These are phyloP conservation scores for Ancistrus triradiatus DNA, from an alignment of 2,113 vertebrate genomes.

Conservation along the genomic window DNA sequence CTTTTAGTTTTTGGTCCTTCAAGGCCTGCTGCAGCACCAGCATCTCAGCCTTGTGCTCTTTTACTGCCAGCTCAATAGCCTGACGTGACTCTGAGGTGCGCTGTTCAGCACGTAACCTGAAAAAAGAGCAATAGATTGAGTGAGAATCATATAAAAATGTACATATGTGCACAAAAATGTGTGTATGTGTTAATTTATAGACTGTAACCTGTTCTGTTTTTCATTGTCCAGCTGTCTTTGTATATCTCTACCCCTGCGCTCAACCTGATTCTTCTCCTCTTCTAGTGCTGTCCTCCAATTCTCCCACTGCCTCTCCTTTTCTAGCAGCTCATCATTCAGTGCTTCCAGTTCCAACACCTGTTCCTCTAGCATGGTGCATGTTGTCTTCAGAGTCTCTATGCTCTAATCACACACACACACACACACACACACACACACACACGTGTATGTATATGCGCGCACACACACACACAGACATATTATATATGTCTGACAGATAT, in stretches of 20 bases:
- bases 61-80: conserved; percentile 91
- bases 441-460: too few species aligned
- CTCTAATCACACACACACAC: conserved; percentile 64
- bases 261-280: conserved; percentile 93
- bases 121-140: neutral
- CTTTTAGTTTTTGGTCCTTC: conserved; percentile 96
- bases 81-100: conserved; percentile 92
- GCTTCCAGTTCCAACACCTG: conserved; percentile 96
- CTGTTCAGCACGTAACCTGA: conserved; percentile 87
- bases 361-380: conserved; percentile 97
- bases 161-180: neutral
- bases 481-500: too few species aligned
- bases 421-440: too few species aligned
- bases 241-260: conserved; percentile 86
- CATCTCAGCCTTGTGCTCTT: conserved; percentile 97
- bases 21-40: conserved; percentile 92
- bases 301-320: conserved; percentile 98
- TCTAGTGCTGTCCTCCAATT: conserved; percentile 88
- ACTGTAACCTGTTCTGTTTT: conserved; percentile 88
- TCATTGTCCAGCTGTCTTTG: conserved; percentile 95
- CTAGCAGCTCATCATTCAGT: conserved; percentile 92
- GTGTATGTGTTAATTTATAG: conserved; percentile 6
- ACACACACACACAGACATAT: too few species aligned
- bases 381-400: conserved; percentile 97
- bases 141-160: neutral